Percentiles rank a stretch among this genome's conserved stretches.
phyloP scores from a whole-genome alignment of 2,888 invertebrate species.

The Cyclophora punctaria region DNA sequence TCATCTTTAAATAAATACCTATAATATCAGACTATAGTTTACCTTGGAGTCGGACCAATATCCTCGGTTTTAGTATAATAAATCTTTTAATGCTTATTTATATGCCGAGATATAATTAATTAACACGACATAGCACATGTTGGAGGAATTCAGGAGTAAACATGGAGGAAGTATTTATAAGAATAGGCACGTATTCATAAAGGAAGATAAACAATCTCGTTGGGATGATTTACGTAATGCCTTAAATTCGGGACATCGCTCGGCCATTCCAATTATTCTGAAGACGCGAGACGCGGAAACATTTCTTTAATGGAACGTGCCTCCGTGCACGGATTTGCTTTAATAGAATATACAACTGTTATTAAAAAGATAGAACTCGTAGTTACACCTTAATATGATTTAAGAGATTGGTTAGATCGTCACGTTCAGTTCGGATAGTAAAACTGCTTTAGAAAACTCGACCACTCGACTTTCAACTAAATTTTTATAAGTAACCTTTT shows the following conservation, averaged over 20 bases:
- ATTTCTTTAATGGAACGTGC: conserved; percentile 32
- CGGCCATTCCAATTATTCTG: conserved; percentile 52
- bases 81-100: conserved; percentile 9
- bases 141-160: conserved; percentile 6
- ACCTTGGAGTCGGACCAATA: neutral
- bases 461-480: too few species aligned
- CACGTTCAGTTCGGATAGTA: too few species aligned
- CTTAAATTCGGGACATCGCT: conserved; percentile 36
- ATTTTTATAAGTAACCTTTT: too few species aligned
- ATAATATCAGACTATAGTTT: too few species aligned
- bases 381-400: too few species aligned
- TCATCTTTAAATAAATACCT: too few species aligned
- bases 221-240: conserved; percentile 32
- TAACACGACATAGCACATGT: conserved; percentile 2
- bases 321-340: conserved; percentile 23
- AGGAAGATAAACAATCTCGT: conserved; percentile 27
- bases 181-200: conserved; percentile 13
- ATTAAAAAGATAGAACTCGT: too few species aligned
- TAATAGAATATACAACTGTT: too few species aligned
- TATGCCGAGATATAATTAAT: conserved; percentile 7
- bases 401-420: too few species aligned
- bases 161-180: conserved; percentile 4
- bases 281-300: conserved; percentile 34
- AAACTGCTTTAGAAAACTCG: too few species aligned
- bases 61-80: conserved; percentile 8